Percentiles rank a stretch among this genome's conserved stretches.
Conservation (phyloP, 2,113 vertebrate species). For the Helogale parvula region DNA sequence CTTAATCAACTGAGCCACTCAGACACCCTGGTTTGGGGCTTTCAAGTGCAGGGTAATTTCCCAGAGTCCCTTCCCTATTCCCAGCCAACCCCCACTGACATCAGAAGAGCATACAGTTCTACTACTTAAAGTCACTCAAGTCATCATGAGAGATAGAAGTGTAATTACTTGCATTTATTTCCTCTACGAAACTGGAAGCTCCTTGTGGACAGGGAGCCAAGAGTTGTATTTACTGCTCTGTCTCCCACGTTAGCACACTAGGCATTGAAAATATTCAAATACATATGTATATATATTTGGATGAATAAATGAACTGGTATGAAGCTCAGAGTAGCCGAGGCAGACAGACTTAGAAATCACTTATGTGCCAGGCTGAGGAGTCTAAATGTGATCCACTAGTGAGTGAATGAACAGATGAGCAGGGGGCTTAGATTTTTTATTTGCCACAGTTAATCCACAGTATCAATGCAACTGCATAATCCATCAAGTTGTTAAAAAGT, state of each 20-base stretch:
- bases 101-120: background rate
- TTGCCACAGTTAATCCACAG: conserved; percentile 59
- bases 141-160: background rate
- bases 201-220: background rate
- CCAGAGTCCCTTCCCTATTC: background rate
- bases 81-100: background rate
- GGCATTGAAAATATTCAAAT: background rate
- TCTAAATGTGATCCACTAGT: conserved; percentile 23
- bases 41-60: background rate
- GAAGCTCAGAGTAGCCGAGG: background rate
- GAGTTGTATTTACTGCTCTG: rapidly evolving
- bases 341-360: background rate
- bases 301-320: background rate
- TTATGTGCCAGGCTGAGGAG: conserved; percentile 1
- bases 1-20: no score
- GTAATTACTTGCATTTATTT: background rate
- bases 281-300: background rate
- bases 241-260: background rate
- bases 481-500: background rate
- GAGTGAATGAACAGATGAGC: conserved; percentile 43
- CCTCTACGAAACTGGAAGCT: background rate
- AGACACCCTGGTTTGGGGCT: background rate
- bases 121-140: background rate
- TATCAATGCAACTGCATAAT: conserved; percentile 53
- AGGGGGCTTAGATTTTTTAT: conserved; percentile 51